Evolutionary conservation across 2,888 invertebrate species (phyloP).

Genomic region (Petrophora chlorosata): DNA sequence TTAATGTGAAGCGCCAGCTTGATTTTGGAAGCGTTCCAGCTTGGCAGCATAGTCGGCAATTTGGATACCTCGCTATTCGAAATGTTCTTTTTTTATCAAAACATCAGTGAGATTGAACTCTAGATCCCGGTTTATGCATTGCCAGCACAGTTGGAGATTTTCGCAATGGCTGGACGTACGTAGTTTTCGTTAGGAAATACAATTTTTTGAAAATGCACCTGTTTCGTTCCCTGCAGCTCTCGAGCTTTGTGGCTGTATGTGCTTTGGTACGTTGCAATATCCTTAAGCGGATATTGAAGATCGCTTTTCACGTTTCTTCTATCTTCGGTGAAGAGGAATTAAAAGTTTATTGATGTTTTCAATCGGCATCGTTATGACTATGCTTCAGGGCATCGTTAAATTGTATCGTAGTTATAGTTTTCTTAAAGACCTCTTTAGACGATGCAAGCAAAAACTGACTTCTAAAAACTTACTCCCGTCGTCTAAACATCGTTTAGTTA

Average conservation of each 20-base stretch:
- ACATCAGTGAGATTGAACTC: constrained; percentile 46
- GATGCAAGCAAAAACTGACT: too few relatives aligned
- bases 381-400: too few relatives aligned
- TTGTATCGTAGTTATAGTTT: too few relatives aligned
- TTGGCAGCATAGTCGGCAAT: constrained; percentile 63
- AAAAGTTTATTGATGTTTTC: neutral
- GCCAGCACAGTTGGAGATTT: constrained; percentile 22
- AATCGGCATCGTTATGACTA: neutral
- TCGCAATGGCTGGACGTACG: constrained; percentile 15
- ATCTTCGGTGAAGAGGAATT: neutral
- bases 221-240: constrained; percentile 1
- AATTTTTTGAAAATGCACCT: constrained; percentile 25
- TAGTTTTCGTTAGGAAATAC: constrained; percentile 19
- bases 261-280: constrained; percentile 16
- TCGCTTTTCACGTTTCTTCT: constrained; percentile 1
- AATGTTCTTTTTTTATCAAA: constrained; percentile 54
- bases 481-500: too few relatives aligned
- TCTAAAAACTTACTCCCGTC: too few relatives aligned
- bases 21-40: constrained; percentile 61
- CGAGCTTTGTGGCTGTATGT: neutral
- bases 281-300: constrained; percentile 21
- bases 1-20: constrained; percentile 53
- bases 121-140: constrained; percentile 38
- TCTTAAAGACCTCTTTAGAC: too few relatives aligned
- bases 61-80: constrained; percentile 50